Conservation (phyloP, 2,113 vertebrate genomes). For the Salminus brasiliensis region DNA sequence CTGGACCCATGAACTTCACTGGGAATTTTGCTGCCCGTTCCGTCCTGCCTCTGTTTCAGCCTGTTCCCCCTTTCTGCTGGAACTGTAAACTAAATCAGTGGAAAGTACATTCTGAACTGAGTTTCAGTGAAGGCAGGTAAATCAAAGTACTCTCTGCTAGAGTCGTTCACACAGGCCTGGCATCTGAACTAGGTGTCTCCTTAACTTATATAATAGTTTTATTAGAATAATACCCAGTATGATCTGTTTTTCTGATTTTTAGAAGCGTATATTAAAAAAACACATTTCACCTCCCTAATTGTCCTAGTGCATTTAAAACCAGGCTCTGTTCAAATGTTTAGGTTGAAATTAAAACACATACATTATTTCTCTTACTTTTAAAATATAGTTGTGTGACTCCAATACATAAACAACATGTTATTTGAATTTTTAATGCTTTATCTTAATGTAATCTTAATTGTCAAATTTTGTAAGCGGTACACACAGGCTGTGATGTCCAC, state of each 20-base stretch:
- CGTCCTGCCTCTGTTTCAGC: too few relatives aligned
- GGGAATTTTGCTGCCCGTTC: neutral
- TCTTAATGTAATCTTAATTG: neutral
- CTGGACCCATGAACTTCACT: neutral
- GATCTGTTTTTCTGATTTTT: too few relatives aligned
- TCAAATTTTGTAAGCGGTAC: neutral
- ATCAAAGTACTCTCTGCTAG: neutral
- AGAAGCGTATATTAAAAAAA: too few relatives aligned
- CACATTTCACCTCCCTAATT: too few relatives aligned
- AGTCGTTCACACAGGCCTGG: neutral
- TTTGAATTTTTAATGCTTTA: neutral
- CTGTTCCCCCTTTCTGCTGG: neutral
- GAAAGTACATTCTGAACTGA: constrained; percentile 4
- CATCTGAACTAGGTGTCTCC: neutral
- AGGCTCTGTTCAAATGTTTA: too few relatives aligned
- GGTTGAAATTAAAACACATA: too few relatives aligned
- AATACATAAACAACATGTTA: too few relatives aligned
- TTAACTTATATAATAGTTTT: too few relatives aligned
- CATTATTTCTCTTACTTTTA: too few relatives aligned
- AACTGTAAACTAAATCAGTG: constrained; percentile 11
- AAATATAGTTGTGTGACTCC: too few relatives aligned
- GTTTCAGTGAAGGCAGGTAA: neutral
- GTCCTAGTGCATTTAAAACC: too few relatives aligned
- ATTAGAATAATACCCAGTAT: too few relatives aligned
- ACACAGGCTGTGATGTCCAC: neutral